Evolutionary conservation across 1,140 invertebrate genomes (phyloP).

Genomic region (Odontomachus brunneus): DNA sequence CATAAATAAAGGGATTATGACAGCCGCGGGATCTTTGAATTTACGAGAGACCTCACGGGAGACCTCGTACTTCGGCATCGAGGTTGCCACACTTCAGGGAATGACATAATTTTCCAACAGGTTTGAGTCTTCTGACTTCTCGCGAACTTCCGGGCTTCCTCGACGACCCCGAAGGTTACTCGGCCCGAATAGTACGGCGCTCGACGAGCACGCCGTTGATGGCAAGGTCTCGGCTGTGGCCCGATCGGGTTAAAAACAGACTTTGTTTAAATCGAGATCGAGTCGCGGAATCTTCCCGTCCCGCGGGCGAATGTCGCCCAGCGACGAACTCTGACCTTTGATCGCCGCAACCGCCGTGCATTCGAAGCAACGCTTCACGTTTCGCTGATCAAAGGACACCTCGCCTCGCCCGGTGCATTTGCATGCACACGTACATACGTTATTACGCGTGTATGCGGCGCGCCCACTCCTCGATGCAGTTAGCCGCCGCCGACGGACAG

Average conservation of each 20-base stretch:
- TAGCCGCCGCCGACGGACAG: background rate
- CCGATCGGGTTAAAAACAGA: slow-evolving; percentile 11
- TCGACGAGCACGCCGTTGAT: too few relatives aligned
- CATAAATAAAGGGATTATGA: too few relatives aligned
- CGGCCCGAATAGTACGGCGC: background rate
- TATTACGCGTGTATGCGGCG: slow-evolving; percentile 30
- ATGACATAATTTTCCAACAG: too few relatives aligned
- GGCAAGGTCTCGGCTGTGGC: background rate
- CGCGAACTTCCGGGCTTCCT: background rate
- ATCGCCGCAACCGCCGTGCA: slow-evolving; percentile 37
- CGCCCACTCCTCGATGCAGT: background rate
- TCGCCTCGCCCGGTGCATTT: slow-evolving; percentile 18
- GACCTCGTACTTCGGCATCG: too few relatives aligned
- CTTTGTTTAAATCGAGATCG: slow-evolving; percentile 17
- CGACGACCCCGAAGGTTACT: background rate
- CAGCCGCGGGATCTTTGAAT: too few relatives aligned
- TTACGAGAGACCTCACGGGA: too few relatives aligned
- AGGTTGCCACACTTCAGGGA: too few relatives aligned
- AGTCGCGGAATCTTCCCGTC: background rate
- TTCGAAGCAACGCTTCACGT: slow-evolving; percentile 67
- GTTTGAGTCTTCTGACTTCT: background rate
- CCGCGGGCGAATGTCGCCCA: background rate
- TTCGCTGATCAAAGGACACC: slow-evolving; percentile 63
- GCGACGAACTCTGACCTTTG: slow-evolving; percentile 61
- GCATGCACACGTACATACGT: slow-evolving; percentile 41